Percentiles rank a stretch among this genome's conserved stretches.
Evolutionary conservation across 2,797 vertebrate genomes (phyloP).

Genomic region (Chaetodon trifasciatus): DNA sequence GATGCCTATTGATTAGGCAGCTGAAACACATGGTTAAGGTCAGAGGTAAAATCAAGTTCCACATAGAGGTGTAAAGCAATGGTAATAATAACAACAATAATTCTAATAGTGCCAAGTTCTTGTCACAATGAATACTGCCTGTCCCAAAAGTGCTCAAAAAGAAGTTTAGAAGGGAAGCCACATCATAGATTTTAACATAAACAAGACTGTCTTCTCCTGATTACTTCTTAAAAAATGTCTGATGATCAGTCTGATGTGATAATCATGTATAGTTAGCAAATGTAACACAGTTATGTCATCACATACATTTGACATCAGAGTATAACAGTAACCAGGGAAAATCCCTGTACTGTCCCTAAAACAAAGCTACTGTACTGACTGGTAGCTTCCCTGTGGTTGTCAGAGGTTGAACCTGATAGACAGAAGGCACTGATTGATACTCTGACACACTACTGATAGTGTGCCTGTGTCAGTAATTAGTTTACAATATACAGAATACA

Average conservation of each 20-base stretch:
- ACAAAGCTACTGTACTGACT: conserved; percentile 2
- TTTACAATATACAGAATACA: not conserved
- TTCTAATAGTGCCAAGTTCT: no score
- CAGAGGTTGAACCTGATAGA: not conserved
- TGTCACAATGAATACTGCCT: no score
- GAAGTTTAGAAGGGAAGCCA: not conserved
- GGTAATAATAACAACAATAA: no score
- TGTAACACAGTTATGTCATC: not conserved
- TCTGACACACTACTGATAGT: not conserved
- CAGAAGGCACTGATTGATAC: not conserved
- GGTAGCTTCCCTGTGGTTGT: conserved; percentile 5
- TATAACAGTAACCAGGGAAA: conserved; percentile 48
- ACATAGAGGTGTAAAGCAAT: no score
- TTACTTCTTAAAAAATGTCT: not conserved
- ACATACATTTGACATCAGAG: conserved; percentile 15
- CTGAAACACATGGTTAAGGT: not conserved
- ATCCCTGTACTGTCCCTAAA: conserved; percentile 60
- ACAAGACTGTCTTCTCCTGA: not conserved
- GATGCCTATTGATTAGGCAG: not conserved
- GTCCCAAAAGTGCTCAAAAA: not conserved
- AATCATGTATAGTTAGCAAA: conserved; percentile 2
- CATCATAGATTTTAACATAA: not conserved
- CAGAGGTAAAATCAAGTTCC: no score
- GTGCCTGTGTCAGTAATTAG: not conserved
- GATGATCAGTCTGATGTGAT: not conserved